Percentiles rank a stretch among this genome's conserved stretches.
phyloP scores from a whole-genome alignment of 35 echinoderm and acorn worm genomes.

The Nesometra sesokonis region DNA sequence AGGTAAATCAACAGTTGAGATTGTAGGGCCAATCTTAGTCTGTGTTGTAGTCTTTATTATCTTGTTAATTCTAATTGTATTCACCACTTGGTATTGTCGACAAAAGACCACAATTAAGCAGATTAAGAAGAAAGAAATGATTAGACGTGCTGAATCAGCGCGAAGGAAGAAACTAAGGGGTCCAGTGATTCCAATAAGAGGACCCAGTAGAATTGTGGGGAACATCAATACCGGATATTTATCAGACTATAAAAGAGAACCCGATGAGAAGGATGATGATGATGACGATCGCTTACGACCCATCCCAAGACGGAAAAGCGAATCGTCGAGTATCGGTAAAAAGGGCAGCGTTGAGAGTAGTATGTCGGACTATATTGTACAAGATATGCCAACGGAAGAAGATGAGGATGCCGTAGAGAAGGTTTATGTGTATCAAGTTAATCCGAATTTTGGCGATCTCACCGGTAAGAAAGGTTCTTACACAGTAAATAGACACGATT shows the following conservation, averaged over 20 bases:
- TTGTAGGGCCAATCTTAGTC: conserved; percentile 22
- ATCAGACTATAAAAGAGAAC: not conserved
- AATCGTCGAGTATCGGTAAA: not conserved
- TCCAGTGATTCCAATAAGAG: not conserved
- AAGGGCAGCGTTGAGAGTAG: not conserved
- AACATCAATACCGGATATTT: not conserved
- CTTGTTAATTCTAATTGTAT: conserved; percentile 10
- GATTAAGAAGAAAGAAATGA: conserved; percentile 20
- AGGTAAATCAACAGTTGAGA: conserved; percentile 16
- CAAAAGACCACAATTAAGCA: conserved; percentile 18
- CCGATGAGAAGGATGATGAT: conserved; percentile 16
- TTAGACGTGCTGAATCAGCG: not conserved
- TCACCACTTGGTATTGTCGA: conserved; percentile 13
- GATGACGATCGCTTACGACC: conserved; percentile 28
- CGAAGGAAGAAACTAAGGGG: not conserved
- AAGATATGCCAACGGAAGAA: not conserved
- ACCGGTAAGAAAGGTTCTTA: not conserved
- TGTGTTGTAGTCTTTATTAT: conserved; percentile 13
- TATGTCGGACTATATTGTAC: not conserved
- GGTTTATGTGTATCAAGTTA: conserved; percentile 19
- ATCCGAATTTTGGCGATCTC: not conserved
- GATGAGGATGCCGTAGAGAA: not conserved
- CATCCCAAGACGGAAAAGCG: conserved; percentile 23
- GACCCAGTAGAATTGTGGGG: not conserved
- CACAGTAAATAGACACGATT: not conserved